phyloP scores from a whole-genome alignment of 2,888 invertebrate genomes.

The Catotricha subobsoleta region DNA sequence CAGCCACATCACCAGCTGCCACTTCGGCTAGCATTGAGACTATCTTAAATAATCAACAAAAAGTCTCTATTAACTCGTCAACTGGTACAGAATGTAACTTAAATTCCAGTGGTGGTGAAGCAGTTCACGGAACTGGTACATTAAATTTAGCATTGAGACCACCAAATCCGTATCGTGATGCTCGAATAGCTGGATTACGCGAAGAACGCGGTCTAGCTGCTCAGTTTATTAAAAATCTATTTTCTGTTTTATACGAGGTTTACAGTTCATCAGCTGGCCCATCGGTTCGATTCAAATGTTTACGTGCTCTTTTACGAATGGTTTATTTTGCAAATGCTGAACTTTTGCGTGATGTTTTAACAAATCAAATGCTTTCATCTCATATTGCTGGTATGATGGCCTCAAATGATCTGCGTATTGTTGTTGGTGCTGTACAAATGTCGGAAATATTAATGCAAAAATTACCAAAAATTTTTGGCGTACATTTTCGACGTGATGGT shows the following conservation, averaged over 20 bases:
- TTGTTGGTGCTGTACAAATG: conserved; percentile 92
- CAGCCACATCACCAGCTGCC: neutral
- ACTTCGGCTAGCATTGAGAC: neutral
- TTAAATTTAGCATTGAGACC: conserved; percentile 10
- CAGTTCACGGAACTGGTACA: conserved; percentile 7
- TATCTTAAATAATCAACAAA: conserved; percentile 5
- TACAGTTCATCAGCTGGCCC: conserved; percentile 97
- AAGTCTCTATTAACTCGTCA: too few relatives aligned
- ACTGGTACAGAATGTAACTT: neutral
- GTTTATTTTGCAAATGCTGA: conserved; percentile 85
- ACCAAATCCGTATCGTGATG: conserved; percentile 30
- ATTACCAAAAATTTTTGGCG: conserved; percentile 83
- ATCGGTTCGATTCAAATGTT: conserved; percentile 90
- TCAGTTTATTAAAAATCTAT: conserved; percentile 58
- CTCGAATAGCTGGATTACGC: conserved; percentile 48
- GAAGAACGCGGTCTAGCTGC: conserved; percentile 53
- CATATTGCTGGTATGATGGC: conserved; percentile 98
- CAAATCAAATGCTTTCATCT: conserved; percentile 68
- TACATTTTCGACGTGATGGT: conserved; percentile 92
- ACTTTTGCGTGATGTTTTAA: conserved; percentile 56
- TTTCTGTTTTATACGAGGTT: conserved; percentile 92
- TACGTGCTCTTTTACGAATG: conserved; percentile 89
- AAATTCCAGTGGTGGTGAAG: neutral
- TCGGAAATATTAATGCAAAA: conserved; percentile 94
- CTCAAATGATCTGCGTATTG: conserved; percentile 87